Base-by-base conservation (phyloP, 1,140 invertebrate genomes). In the Mamestra configurata region DNA sequence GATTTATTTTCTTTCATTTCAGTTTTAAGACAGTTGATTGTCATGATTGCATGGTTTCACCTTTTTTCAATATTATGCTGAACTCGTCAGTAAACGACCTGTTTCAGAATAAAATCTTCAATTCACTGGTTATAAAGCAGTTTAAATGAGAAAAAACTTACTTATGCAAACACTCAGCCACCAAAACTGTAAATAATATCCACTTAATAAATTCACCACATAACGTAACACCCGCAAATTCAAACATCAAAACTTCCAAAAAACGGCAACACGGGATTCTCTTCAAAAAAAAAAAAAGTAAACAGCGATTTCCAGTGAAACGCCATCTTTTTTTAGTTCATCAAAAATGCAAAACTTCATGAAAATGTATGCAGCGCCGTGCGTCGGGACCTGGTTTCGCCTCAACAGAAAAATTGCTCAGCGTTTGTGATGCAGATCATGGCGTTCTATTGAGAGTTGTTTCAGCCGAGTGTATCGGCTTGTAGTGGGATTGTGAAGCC, bases 261-360 rank as follows among this genome's bases (percentile, higher is more conserved):
- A 70, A 70, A 35, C 10, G 46, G 64, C 64, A 66, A 77, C 55
- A 43, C 11, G 31, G 40, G 13, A 51, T 55, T 53, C 27, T 10
- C 4, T 20, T n/a, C n/a, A 22, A 5, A 18, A 70, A 55, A 75
- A 75, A 76, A 46, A 78, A 46, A 49, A 76, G n/a, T 49, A 49
- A 61, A 57, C 57, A 59, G 53, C 49, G 77, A 78, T 57, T 73
- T 79, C 27, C 55, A 43, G 27, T 6, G 64, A n/a, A 55, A 22
- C 18, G 77, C 24, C 20, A 51, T 79, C 24, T 79, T 75, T 79
- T 79, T 79, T 79, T 75, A 75, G 79, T 79, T 79, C 79, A 79
- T 79, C 79, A 79, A 79, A 79, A 79, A 79, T 79, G 79, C 71
- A 79, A 79, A 79, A 79, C 71, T 79, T 73, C 43, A 79, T 79